phyloP scores from a whole-genome alignment of 2,113 vertebrate genomes.

The Phyllostomus hastatus region DNA sequence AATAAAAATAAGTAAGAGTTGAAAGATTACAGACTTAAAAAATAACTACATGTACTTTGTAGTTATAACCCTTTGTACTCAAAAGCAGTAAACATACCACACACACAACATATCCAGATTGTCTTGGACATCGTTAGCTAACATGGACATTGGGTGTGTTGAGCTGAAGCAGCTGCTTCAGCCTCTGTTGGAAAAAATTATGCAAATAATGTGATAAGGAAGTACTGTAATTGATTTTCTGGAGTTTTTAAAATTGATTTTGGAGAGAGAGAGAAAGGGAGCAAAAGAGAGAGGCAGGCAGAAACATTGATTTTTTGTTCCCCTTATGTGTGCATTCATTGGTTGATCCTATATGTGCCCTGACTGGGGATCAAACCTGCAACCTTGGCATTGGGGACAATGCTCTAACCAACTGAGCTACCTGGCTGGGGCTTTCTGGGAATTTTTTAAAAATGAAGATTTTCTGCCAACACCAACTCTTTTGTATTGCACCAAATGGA shows the following conservation, averaged over 20 bases:
- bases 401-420: neutral
- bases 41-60: neutral
- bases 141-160: neutral
- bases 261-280: neutral
- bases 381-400: neutral
- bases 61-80: neutral
- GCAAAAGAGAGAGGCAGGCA: neutral
- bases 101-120: neutral
- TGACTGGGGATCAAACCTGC: neutral
- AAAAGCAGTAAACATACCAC: neutral
- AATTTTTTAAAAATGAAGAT: neutral
- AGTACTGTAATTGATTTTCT: neutral
- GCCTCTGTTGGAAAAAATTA: neutral
- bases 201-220: neutral
- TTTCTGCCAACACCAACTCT: neutral
- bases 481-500: neutral
- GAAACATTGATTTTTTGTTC: neutral
- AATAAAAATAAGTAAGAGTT: neutral
- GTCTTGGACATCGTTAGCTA: neutral
- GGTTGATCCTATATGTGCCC: neutral
- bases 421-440: neutral
- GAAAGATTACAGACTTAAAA: neutral
- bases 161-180: neutral
- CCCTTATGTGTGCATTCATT: neutral
- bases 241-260: neutral